Percentiles rank a stretch among this genome's conserved stretches.
Conservation (phyloP, 2,888 invertebrate genomes). For the Drosophila percnosoma region DNA sequence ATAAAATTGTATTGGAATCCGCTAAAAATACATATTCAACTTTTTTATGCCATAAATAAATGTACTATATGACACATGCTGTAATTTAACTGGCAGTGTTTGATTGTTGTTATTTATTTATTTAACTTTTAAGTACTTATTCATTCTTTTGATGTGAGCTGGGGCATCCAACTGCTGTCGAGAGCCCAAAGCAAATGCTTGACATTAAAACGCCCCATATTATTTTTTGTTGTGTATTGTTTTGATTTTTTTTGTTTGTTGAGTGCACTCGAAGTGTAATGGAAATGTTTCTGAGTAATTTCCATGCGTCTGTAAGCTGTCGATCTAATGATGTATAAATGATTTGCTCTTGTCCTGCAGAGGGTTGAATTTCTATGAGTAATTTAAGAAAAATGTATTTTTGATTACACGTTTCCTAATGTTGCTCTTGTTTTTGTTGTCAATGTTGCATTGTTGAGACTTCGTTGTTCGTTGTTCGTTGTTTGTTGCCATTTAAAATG, state of each 20-base stretch:
- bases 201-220: constrained; percentile 11
- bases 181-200: constrained; percentile 11
- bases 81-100: neutral
- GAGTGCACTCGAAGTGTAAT: constrained; percentile 10
- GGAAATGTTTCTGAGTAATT: constrained; percentile 34
- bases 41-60: neutral
- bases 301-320: constrained; percentile 45
- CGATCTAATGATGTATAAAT: constrained; percentile 69
- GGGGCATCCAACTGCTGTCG: neutral
- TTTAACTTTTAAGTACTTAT: neutral
- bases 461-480: neutral
- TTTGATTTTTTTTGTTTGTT: constrained; percentile 6
- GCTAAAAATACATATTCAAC: neutral
- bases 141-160: neutral
- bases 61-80: neutral
- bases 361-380: constrained; percentile 26
- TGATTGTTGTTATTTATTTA: neutral
- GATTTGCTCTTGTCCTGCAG: constrained; percentile 24
- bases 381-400: constrained; percentile 60
- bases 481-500: constrained; percentile 28
- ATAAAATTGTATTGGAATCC: neutral
- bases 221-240: constrained; percentile 11
- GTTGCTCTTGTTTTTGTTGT: neutral
- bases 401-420: constrained; percentile 54
- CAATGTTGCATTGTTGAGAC: neutral